Percentiles rank a stretch among this genome's conserved stretches.
phyloP scores from a whole-genome alignment of 1,140 invertebrate genomes.

The Pissodes strobi region DNA sequence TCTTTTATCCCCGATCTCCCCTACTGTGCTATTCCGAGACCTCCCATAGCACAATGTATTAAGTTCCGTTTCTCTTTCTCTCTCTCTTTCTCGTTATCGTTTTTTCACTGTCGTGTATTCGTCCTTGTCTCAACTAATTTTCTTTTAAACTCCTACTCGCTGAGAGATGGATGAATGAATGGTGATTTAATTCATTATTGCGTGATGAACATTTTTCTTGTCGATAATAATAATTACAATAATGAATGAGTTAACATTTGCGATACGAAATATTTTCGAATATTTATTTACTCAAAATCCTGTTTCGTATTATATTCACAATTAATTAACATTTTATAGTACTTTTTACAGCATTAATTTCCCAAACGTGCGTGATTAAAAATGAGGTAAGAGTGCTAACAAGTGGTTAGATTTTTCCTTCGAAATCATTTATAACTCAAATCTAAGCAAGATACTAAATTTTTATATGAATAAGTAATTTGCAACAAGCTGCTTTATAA shows the following conservation, averaged over 20 bases:
- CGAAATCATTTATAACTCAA: no score
- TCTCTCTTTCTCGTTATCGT: conserved; percentile 26
- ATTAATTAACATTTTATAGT: no score
- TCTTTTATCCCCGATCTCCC: conserved; percentile 31
- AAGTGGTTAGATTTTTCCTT: no score
- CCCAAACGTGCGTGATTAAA: no score
- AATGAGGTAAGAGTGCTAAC: no score
- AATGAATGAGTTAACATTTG: conserved; percentile 12
- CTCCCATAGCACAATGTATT: conserved; percentile 23
- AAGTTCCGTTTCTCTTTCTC: conserved; percentile 17
- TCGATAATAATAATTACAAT: conserved; percentile 14
- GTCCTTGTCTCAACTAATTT: conserved; percentile 31
- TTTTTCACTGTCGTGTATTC: conserved; percentile 25
- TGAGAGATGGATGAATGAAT: conserved; percentile 24
- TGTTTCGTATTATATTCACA: not conserved
- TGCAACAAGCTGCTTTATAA: no score
- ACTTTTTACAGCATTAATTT: no score
- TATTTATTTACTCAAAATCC: not conserved
- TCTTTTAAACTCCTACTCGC: conserved; percentile 25
- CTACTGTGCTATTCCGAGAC: conserved; percentile 32
- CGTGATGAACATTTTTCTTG: conserved; percentile 19
- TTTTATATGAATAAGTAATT: no score
- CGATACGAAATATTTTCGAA: not conserved
- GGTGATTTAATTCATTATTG: conserved; percentile 33
- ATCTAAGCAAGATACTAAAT: no score